phyloP scores from a whole-genome alignment of 2,797 vertebrate species.

The Morus bassanus region DNA sequence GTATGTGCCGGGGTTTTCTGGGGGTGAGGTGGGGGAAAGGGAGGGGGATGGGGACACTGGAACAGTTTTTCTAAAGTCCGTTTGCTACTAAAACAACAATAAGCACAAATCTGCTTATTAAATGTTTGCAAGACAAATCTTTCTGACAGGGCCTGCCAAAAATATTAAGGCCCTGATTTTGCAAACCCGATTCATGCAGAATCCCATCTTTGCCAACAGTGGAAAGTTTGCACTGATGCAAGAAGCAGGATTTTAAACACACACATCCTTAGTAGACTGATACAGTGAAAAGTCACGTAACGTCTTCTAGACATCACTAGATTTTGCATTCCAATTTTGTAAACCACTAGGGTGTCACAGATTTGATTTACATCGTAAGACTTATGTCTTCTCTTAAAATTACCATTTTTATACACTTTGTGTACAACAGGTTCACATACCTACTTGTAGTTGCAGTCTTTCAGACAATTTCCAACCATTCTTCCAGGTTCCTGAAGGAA shows the following conservation, averaged over 20 bases:
- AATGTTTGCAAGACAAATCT: not conserved
- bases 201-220: not conserved
- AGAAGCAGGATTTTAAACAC: not conserved
- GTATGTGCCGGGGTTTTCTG: accelerated
- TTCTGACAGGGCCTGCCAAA: not conserved
- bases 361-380: not conserved
- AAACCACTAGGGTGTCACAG: not conserved
- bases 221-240: not conserved
- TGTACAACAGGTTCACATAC: not conserved
- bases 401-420: not conserved
- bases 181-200: not conserved
- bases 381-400: not conserved
- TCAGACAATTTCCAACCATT: slow-evolving; percentile 80
- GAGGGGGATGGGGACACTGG: accelerated
- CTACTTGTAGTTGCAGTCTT: slow-evolving; percentile 81
- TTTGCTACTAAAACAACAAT: not conserved
- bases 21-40: accelerated
- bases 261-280: not conserved
- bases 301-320: not conserved
- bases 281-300: not conserved
- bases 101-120: not conserved
- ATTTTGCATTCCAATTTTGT: not conserved
- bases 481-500: slow-evolving; percentile 79
- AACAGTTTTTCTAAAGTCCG: not conserved
- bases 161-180: not conserved